Evolutionary conservation across 2,797 vertebrate genomes (phyloP).

Genomic region (Notamacropus eugenii): DNA sequence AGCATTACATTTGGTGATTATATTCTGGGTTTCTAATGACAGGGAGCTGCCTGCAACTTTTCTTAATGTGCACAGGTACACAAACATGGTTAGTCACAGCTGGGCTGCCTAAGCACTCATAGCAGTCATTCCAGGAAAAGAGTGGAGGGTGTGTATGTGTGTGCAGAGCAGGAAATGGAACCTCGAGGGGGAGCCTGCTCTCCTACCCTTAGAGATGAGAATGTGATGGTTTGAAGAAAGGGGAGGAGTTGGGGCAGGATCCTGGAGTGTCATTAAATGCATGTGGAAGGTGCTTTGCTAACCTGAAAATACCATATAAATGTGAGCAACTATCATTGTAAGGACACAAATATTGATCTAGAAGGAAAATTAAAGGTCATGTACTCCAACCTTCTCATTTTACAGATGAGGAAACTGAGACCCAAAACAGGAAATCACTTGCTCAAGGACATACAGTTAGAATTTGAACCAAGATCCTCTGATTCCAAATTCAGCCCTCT

Average conservation of each 20-base stretch:
- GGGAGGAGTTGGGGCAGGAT: neutral
- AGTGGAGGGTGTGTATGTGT: neutral
- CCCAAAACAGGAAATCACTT: neutral
- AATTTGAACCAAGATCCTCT: neutral
- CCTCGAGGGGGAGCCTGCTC: neutral
- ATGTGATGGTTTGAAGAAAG: neutral
- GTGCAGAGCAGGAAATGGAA: neutral
- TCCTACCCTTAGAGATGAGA: neutral
- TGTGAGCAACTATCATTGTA: neutral
- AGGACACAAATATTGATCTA: neutral
- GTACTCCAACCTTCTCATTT: neutral
- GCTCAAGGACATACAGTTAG: neutral
- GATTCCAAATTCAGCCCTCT: neutral
- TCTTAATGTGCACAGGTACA: slow-evolving; percentile 74
- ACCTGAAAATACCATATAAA: neutral
- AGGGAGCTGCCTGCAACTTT: slow-evolving; percentile 75
- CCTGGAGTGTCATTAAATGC: neutral
- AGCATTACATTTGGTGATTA: slow-evolving; percentile 85
- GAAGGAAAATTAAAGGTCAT: neutral
- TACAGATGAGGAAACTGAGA: neutral
- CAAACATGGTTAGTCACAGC: slow-evolving; percentile 73
- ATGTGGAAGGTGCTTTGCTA: neutral
- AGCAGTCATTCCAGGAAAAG: neutral
- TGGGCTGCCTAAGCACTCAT: neutral
- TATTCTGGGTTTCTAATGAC: slow-evolving; percentile 81